phyloP scores from a whole-genome alignment of 2,113 vertebrate genomes.

The Abramis brama region DNA sequence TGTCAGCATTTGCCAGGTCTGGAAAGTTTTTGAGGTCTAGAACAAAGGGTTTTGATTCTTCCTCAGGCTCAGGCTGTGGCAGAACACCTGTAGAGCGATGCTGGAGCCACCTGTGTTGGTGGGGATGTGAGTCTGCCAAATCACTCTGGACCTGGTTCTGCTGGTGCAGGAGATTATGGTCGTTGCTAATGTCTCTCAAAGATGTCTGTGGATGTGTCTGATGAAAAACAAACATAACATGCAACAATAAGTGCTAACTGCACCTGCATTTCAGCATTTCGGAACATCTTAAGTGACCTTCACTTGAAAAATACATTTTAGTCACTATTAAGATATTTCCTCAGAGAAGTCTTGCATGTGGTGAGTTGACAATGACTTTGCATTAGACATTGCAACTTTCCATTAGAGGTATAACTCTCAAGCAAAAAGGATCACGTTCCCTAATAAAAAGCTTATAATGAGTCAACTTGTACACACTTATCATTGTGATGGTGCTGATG shows the following conservation, averaged over 20 bases:
- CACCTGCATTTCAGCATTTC: background rate
- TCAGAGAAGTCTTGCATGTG: background rate
- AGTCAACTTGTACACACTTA: background rate
- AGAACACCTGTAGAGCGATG: slow-evolving; percentile 65
- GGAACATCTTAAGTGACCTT: background rate
- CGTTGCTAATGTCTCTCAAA: slow-evolving; percentile 47
- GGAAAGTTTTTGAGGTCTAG: slow-evolving; percentile 88
- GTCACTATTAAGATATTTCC: background rate
- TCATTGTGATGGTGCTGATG: background rate
- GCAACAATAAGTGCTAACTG: background rate
- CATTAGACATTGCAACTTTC: too few relatives aligned
- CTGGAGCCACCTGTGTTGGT: slow-evolving; percentile 70
- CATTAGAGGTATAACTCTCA: background rate
- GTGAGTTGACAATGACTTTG: background rate
- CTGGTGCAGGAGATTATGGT: slow-evolving; percentile 58
- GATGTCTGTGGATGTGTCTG: slow-evolving; percentile 73
- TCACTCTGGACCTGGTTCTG: slow-evolving; percentile 76
- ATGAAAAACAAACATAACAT: slow-evolving; percentile 40
- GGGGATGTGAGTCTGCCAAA: slow-evolving; percentile 62
- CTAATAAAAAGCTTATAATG: background rate
- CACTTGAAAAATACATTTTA: background rate
- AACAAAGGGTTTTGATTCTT: slow-evolving; percentile 80
- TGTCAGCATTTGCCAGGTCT: slow-evolving; percentile 81
- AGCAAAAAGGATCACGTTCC: background rate
- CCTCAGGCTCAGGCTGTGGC: slow-evolving; percentile 60